phyloP scores from a whole-genome alignment of 2,797 vertebrate genomes.

The Pteropus rufus region DNA sequence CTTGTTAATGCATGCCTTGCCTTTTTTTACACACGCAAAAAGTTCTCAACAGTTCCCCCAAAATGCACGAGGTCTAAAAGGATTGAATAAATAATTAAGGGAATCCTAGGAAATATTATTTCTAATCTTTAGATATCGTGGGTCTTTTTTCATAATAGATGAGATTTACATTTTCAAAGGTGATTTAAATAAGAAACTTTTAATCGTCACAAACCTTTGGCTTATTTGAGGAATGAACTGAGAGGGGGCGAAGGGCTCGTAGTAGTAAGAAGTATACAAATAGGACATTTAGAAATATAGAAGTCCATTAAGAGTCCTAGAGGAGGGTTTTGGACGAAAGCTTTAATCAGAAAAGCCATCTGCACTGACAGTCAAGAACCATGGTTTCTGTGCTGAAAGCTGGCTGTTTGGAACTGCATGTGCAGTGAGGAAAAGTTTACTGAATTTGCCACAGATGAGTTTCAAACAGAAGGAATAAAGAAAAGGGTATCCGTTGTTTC shows the following conservation, averaged over 20 bases:
- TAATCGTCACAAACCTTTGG: constrained; percentile 8
- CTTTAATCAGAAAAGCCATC: neutral
- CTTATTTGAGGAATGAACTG: constrained; percentile 32
- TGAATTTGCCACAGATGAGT: neutral
- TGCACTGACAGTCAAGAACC: neutral
- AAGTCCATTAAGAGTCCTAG: neutral
- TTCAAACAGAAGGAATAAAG: constrained; percentile 24
- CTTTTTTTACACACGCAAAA: neutral
- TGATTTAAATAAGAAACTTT: constrained; percentile 29
- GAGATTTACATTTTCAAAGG: constrained; percentile 57
- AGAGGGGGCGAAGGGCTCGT: neutral
- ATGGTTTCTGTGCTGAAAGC: neutral
- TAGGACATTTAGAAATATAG: neutral
- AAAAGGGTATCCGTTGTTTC: neutral
- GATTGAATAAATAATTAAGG: neutral
- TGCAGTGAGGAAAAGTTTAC: neutral
- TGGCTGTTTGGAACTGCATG: neutral
- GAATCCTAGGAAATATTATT: constrained; percentile 38
- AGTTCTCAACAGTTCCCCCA: neutral
- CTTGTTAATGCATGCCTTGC: neutral
- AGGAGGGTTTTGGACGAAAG: neutral
- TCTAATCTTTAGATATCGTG: constrained; percentile 2
- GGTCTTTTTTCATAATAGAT: constrained; percentile 21
- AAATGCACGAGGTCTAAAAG: neutral
- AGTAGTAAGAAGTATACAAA: neutral